A percentile compares a stretch with the other conserved stretches of the same genome.
These are phyloP conservation scores for Empidonax alnorum DNA, from an alignment of 2,113 vertebrate species.

Conservation along the genomic window DNA sequence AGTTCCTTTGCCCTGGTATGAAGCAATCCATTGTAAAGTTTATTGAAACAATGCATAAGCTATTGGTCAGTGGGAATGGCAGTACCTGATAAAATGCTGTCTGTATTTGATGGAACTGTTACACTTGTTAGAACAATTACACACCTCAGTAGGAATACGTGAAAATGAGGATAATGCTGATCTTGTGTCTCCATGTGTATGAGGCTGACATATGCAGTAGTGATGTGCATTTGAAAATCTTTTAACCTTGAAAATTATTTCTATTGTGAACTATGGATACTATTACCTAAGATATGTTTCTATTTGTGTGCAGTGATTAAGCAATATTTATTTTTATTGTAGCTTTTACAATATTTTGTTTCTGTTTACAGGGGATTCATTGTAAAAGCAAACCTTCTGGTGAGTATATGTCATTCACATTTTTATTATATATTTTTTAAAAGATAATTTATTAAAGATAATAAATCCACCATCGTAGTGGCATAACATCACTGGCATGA, in stretches of 20 bases:
- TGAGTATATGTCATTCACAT: conserved; percentile 45
- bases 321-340: not conserved
- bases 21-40: not conserved
- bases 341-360: conserved; percentile 21
- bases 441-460: not conserved
- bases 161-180: not conserved
- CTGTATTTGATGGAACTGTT: not conserved
- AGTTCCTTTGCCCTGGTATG: not conserved
- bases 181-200: accelerated
- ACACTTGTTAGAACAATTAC: not conserved
- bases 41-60: not conserved
- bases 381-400: conserved; percentile 67
- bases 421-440: not conserved
- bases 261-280: not conserved
- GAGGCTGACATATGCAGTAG: not conserved
- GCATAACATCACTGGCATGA: not conserved
- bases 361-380: conserved; percentile 69
- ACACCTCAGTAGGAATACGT: not conserved
- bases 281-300: not conserved
- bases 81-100: not conserved
- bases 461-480: not conserved
- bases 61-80: not conserved
- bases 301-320: not conserved
- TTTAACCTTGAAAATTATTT: not conserved
- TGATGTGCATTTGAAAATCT: not conserved